These are phyloP conservation scores for Calephelis nemesis DNA, from an alignment of 1,140 invertebrate species.

Conservation along the genomic window DNA sequence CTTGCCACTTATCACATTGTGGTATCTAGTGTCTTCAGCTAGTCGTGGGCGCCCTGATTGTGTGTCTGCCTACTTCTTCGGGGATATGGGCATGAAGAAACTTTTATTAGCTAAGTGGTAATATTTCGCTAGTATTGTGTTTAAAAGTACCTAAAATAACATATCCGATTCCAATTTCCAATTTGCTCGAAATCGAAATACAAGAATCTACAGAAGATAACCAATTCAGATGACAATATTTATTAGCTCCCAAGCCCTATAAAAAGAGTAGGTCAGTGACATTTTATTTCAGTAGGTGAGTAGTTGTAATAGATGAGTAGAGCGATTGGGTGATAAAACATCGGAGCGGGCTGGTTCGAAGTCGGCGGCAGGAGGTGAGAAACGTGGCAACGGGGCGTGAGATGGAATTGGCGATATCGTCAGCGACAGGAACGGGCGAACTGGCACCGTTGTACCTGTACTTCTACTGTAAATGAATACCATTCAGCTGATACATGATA, in stretches of 20 bases:
- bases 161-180: too few relatives aligned
- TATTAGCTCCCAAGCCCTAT: slow-evolving; percentile 9
- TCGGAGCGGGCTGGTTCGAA: slow-evolving; percentile 44
- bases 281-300: slow-evolving; percentile 55
- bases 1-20: too few relatives aligned
- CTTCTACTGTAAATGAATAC: slow-evolving; percentile 3
- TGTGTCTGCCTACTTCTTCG: too few relatives aligned
- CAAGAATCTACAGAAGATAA: not conserved
- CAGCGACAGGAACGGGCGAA: slow-evolving; percentile 35
- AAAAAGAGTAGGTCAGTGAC: slow-evolving; percentile 42
- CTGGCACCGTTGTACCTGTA: slow-evolving; percentile 25
- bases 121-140: too few relatives aligned
- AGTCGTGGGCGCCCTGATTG: too few relatives aligned
- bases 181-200: too few relatives aligned
- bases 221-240: not conserved
- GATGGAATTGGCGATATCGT: slow-evolving; percentile 61
- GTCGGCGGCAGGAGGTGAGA: slow-evolving; percentile 66
- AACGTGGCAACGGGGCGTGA: slow-evolving; percentile 72
- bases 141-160: too few relatives aligned
- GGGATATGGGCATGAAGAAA: too few relatives aligned
- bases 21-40: too few relatives aligned
- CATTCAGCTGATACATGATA: too few relatives aligned
- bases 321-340: slow-evolving; percentile 64
- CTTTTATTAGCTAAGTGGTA: too few relatives aligned
- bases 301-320: slow-evolving; percentile 52